These are phyloP conservation scores for Tetramorium parvispinum DNA, from an alignment of 1,140 invertebrate species.

Conservation along the genomic window DNA sequence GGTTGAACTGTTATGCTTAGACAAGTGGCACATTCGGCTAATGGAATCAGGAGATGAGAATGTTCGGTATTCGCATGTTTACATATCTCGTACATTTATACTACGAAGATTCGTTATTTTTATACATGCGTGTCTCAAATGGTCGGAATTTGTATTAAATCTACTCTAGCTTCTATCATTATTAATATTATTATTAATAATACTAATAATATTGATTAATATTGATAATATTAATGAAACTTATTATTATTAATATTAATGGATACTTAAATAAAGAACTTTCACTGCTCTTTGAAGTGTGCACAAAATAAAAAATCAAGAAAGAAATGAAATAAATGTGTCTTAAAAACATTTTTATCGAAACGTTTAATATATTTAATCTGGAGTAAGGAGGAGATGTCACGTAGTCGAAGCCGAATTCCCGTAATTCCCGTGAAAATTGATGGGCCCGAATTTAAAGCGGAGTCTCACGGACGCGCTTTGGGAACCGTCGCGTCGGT, in stretches of 20 bases:
- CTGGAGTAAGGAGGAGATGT: background rate
- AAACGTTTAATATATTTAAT: background rate
- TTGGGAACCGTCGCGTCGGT: constrained; percentile 70
- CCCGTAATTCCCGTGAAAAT: background rate
- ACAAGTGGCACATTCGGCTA: constrained; percentile 82
- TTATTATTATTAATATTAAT: background rate
- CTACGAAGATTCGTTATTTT: background rate
- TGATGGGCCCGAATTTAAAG: constrained; percentile 26
- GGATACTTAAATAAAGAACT: background rate
- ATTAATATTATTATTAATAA: background rate
- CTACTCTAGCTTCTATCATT: too few relatives aligned
- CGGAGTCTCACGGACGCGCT: constrained; percentile 63
- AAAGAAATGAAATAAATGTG: background rate
- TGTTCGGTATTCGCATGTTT: constrained; percentile 36
- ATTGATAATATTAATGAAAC: background rate
- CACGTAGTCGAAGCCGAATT: background rate
- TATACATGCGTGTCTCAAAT: background rate
- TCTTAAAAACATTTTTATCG: background rate
- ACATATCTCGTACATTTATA: background rate
- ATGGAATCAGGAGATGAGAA: constrained; percentile 82
- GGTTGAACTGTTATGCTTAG: constrained; percentile 76
- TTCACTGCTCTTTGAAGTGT: too few relatives aligned
- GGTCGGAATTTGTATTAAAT: background rate
- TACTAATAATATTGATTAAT: background rate
- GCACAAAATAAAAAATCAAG: background rate